These are phyloP conservation scores for Adoxophyes honmai DNA, from an alignment of 1,140 invertebrate genomes.

Conservation along the genomic window DNA sequence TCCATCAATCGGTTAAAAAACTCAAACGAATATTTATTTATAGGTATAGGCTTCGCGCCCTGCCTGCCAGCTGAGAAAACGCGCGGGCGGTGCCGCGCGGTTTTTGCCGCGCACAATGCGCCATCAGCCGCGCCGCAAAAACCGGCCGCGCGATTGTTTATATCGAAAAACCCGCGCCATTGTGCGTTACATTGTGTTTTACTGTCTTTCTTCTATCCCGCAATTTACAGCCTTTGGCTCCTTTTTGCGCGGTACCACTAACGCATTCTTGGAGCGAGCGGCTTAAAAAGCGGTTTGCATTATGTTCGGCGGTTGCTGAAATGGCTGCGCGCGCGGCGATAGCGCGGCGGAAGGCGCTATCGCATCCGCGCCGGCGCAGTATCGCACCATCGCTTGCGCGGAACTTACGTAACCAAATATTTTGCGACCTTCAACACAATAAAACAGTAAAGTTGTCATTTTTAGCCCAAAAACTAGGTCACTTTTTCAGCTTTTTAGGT, in stretches of 20 bases:
- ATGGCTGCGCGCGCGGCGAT: neutral
- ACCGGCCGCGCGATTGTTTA: conserved; percentile 2
- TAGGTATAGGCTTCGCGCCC: no score
- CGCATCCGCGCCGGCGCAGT: neutral
- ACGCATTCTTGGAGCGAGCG: neutral
- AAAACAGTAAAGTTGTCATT: no score
- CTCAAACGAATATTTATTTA: no score
- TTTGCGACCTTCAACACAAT: no score
- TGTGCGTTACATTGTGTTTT: conserved; percentile 11
- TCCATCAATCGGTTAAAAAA: no score
- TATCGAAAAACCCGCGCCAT: neutral
- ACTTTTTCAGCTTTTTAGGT: no score
- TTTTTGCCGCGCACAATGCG: conserved; percentile 18
- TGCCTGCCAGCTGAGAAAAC: neutral
- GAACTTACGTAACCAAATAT: no score
- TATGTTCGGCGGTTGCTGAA: neutral
- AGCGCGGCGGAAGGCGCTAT: conserved; percentile 10
- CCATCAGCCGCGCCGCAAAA: conserved; percentile 15
- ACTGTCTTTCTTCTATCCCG: conserved; percentile 12
- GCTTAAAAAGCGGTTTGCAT: conserved; percentile 8
- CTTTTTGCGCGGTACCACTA: neutral
- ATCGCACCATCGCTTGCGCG: neutral
- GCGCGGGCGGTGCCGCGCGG: neutral
- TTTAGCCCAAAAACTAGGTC: no score
- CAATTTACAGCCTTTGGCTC: neutral